Conservation (phyloP, 2,888 invertebrate species). For the Leptopilina drosophilae region DNA sequence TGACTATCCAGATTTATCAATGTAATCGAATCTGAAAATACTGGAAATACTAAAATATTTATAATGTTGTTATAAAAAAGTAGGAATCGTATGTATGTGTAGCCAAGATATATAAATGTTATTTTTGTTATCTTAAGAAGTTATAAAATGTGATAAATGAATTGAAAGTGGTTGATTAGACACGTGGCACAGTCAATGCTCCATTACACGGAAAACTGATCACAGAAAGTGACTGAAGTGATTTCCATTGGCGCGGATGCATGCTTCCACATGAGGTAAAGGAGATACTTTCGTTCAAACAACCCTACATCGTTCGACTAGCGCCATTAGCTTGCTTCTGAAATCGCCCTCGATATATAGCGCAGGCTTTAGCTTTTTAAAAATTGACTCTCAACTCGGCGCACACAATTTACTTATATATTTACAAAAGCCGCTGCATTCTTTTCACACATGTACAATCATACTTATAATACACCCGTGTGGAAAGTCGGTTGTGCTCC, state of each 20-base stretch:
- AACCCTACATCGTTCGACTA: constrained; percentile 28
- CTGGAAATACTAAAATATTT: too few relatives aligned
- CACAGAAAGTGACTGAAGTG: constrained; percentile 58
- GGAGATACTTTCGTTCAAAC: constrained; percentile 59
- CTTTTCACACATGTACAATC: neutral
- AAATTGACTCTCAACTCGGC: constrained; percentile 32
- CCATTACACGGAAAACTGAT: constrained; percentile 59
- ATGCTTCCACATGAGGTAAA: constrained; percentile 59
- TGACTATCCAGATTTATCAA: too few relatives aligned
- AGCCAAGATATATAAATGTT: neutral
- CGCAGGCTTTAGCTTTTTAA: constrained; percentile 28
- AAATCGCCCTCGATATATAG: constrained; percentile 23
- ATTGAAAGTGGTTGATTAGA: constrained; percentile 17
- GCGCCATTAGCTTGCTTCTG: constrained; percentile 20
- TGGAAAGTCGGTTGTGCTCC: too few relatives aligned
- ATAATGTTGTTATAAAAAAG: too few relatives aligned
- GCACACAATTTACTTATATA: neutral
- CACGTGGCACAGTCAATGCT: constrained; percentile 45
- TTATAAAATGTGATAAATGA: constrained; percentile 30
- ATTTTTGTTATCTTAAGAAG: constrained; percentile 10
- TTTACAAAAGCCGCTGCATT: neutral
- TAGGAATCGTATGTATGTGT: too few relatives aligned
- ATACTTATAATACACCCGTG: neutral
- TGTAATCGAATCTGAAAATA: too few relatives aligned
- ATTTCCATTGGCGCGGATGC: constrained; percentile 58